These are phyloP conservation scores for Tupaia chinensis DNA, from an alignment of 2,113 vertebrate genomes.

Conservation along the genomic window DNA sequence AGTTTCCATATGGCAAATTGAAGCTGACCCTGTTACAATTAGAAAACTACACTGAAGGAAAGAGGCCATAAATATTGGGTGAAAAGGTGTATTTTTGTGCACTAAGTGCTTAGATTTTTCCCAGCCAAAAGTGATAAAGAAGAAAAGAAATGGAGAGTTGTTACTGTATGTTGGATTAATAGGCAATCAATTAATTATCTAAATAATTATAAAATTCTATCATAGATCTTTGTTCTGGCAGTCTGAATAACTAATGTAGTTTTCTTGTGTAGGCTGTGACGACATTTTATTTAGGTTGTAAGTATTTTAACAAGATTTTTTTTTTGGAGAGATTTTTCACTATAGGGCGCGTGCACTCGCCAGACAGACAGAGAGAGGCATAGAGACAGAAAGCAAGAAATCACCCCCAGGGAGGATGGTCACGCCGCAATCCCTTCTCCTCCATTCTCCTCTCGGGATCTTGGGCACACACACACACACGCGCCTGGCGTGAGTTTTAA, in stretches of 20 bases:
- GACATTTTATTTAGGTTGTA: slow-evolving; percentile 10
- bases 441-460: too few species aligned
- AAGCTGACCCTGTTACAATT: slow-evolving; percentile 59
- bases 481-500: too few species aligned
- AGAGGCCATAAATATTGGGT: not conserved
- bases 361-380: too few species aligned
- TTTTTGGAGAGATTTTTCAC: too few species aligned
- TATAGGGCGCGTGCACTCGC: too few species aligned
- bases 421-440: too few species aligned
- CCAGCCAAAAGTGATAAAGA: not conserved
- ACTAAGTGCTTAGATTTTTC: not conserved
- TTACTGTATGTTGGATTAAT: not conserved
- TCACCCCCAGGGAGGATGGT: too few species aligned
- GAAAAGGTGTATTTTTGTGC: not conserved
- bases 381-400: too few species aligned
- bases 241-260: slow-evolving; percentile 23
- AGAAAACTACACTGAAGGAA: slow-evolving; percentile 31
- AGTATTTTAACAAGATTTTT: not conserved
- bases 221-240: slow-evolving; percentile 15
- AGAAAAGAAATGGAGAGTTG: not conserved
- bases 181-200: not conserved
- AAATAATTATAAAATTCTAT: slow-evolving; percentile 46
- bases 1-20: slow-evolving; percentile 55
- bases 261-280: not conserved
- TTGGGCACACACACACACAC: not conserved